phyloP scores from a whole-genome alignment of 2,113 vertebrate genomes.

The Colaptes auratus region DNA sequence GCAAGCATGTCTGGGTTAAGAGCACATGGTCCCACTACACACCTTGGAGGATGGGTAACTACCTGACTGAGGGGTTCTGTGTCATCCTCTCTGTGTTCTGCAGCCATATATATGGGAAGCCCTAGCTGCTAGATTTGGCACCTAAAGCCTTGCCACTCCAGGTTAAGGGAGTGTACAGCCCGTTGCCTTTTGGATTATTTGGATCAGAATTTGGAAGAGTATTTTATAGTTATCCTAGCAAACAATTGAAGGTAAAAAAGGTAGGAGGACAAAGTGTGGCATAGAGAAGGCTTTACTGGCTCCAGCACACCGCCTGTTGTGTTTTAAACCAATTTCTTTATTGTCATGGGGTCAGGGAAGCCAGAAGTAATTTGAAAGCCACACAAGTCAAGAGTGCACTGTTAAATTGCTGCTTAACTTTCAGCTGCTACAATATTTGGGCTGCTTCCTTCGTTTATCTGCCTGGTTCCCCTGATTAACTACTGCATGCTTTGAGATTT shows the following conservation, averaged over 20 bases:
- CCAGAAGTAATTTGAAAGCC: background rate
- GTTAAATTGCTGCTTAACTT: background rate
- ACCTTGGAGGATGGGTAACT: background rate
- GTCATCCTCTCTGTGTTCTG: background rate
- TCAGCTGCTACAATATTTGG: background rate
- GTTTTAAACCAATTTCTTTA: background rate
- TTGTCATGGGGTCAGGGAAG: background rate
- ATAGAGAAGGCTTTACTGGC: background rate
- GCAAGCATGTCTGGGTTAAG: background rate
- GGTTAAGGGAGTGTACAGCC: accelerated
- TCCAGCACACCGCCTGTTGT: background rate
- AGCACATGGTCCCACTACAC: background rate
- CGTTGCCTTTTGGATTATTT: background rate
- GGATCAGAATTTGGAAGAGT: background rate
- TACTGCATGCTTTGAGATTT: background rate
- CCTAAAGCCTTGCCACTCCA: accelerated
- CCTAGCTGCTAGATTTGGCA: background rate
- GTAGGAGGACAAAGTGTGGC: background rate
- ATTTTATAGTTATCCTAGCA: background rate
- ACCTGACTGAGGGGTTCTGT: background rate
- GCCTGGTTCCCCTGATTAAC: background rate
- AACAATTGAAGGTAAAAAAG: background rate
- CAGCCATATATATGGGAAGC: background rate
- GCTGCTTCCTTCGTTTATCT: background rate
- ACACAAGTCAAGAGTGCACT: background rate